A percentile compares a stretch with the other conserved stretches of the same genome.
Conservation (phyloP, 2,888 invertebrate genomes). For the Tetranychus piercei region DNA sequence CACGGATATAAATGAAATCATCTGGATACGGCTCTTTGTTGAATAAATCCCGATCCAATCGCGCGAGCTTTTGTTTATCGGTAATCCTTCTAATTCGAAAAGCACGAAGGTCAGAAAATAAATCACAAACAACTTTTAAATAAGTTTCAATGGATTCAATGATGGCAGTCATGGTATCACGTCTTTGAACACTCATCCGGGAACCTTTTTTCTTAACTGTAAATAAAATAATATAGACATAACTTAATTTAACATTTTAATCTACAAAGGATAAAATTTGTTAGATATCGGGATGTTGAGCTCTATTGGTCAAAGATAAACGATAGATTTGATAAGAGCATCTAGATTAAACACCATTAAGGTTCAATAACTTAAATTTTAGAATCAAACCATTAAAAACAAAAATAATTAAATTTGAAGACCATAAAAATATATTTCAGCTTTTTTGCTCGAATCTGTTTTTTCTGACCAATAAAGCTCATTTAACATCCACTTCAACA, state of each 20-base stretch:
- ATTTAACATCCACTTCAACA: too few relatives aligned
- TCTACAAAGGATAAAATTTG: not conserved
- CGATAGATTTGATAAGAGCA: too few relatives aligned
- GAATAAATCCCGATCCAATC: conserved; percentile 10
- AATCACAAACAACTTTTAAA: conserved; percentile 61
- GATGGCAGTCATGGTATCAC: conserved; percentile 57
- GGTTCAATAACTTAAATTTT: too few relatives aligned
- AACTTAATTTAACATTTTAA: conserved; percentile 10
- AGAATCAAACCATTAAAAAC: not conserved
- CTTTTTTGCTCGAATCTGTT: too few relatives aligned
- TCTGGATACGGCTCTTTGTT: conserved; percentile 6
- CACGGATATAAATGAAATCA: not conserved
- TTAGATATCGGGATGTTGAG: not conserved
- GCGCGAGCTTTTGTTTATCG: conserved; percentile 59
- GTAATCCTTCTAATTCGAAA: conserved; percentile 64
- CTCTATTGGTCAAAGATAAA: not conserved
- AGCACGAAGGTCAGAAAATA: conserved; percentile 71
- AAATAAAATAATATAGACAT: conserved; percentile 10
- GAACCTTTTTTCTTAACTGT: conserved; percentile 29
- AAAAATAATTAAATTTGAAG: not conserved
- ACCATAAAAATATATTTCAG: too few relatives aligned
- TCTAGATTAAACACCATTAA: too few relatives aligned
- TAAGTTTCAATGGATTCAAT: conserved; percentile 56
- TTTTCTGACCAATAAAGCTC: too few relatives aligned
- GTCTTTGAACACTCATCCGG: conserved; percentile 40